phyloP scores from a whole-genome alignment of 2,113 vertebrate genomes.

The Elgaria multicarinata region DNA sequence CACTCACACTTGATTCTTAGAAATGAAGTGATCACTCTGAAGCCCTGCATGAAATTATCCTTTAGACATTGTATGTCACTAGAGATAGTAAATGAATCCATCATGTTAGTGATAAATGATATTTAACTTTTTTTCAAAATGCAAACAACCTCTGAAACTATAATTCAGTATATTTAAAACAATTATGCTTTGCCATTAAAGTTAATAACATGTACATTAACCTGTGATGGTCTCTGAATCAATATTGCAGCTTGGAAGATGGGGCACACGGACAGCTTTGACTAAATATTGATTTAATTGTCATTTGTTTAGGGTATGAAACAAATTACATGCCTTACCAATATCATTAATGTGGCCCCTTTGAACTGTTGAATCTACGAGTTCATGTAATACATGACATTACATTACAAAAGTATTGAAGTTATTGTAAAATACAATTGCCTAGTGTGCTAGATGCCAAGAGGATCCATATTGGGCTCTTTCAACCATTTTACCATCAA shows the following conservation, averaged over 20 bases:
- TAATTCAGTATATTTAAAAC: conserved; percentile 72
- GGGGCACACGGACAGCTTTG: conserved; percentile 83
- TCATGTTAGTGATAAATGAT: conserved; percentile 48
- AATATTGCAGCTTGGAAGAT: conserved; percentile 82
- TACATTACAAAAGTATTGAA: conserved; percentile 64
- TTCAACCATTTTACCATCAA: conserved; percentile 43
- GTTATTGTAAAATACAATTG: conserved; percentile 61
- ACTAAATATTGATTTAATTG: conserved; percentile 90
- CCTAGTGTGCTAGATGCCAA: conserved; percentile 44
- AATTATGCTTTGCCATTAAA: conserved; percentile 78
- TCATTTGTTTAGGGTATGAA: conserved; percentile 90
- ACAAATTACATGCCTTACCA: conserved; percentile 85
- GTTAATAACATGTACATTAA: conserved; percentile 86
- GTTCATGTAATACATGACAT: conserved; percentile 59
- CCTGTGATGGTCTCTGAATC: conserved; percentile 82
- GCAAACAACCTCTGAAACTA: conserved; percentile 59
- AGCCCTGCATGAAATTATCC: conserved; percentile 41
- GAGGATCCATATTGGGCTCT: conserved; percentile 33
- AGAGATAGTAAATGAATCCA: conserved; percentile 55
- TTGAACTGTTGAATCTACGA: conserved; percentile 71
- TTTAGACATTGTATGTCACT: neutral
- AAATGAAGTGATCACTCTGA: neutral
- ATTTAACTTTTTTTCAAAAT: conserved; percentile 57
- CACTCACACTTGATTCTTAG: neutral
- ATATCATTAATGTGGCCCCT: conserved; percentile 81